Evolutionary conservation across 2,113 vertebrate species (phyloP).

Genomic region (Cyprinodon brontotheroides): DNA sequence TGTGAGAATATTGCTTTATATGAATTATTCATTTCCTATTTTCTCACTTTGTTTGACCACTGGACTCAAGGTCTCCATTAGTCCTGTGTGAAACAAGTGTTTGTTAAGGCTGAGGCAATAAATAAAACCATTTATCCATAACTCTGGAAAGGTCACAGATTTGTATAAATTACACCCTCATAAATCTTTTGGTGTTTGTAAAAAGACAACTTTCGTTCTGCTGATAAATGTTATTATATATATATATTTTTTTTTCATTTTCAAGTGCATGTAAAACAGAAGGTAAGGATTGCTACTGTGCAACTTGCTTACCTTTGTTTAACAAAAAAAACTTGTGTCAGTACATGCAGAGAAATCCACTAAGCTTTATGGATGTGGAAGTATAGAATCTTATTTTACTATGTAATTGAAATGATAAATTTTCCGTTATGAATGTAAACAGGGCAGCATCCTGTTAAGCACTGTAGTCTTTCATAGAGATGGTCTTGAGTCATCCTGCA

Average conservation of each 20-base stretch:
- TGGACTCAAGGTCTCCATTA: neutral
- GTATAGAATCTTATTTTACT: constrained; percentile 4
- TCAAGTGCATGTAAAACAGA: neutral
- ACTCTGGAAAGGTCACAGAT: neutral
- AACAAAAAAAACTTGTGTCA: neutral
- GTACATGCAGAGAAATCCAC: constrained; percentile 16
- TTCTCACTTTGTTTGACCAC: neutral
- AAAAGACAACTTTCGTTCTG: neutral
- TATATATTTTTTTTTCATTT: neutral
- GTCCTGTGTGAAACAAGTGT: neutral
- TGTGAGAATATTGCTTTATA: neutral
- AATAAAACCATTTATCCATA: neutral
- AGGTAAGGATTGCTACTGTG: neutral
- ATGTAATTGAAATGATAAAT: constrained; percentile 1
- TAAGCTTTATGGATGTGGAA: constrained; percentile 14
- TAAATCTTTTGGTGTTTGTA: neutral
- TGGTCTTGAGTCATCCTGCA: too few relatives aligned
- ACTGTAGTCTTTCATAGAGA: too few relatives aligned
- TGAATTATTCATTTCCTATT: neutral
- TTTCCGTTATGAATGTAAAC: neutral
- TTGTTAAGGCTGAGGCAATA: neutral
- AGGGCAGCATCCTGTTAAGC: too few relatives aligned
- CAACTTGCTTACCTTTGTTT: neutral
- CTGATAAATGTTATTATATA: neutral
- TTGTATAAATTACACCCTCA: neutral